These are phyloP conservation scores for Thereuonema tuberculata DNA, from an alignment of 1,140 invertebrate species.

Conservation along the genomic window DNA sequence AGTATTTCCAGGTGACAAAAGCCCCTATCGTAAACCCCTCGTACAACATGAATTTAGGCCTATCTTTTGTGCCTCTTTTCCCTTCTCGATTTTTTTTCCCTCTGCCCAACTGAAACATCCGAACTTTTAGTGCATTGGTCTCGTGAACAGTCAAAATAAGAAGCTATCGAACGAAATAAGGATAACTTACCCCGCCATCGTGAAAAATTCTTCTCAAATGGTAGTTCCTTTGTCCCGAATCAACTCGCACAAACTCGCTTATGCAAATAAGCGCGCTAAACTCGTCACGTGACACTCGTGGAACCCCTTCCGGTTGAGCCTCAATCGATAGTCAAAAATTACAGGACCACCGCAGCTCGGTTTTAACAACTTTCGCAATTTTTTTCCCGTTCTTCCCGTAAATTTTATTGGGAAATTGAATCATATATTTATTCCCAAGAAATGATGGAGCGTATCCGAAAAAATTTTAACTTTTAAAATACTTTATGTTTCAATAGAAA, in stretches of 20 bases:
- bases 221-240: constrained; percentile 5
- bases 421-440: no score
- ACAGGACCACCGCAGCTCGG: no score
- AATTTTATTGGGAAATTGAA: no score
- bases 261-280: constrained; percentile 8
- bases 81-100: neutral
- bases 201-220: constrained; percentile 1
- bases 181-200: neutral
- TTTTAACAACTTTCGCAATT: no score
- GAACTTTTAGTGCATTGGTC: neutral
- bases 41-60: neutral
- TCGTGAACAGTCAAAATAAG: neutral
- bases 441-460: no score
- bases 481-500: no score
- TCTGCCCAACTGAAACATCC: neutral
- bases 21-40: neutral
- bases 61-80: constrained; percentile 3
- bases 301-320: constrained; percentile 10
- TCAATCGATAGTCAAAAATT: no score
- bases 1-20: constrained; percentile 1
- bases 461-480: no score
- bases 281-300: neutral
- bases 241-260: constrained; percentile 8
- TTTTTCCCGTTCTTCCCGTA: no score
- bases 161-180: neutral